Conservation (phyloP, 1,140 invertebrate genomes). For the Drosophila setifemur region DNA sequence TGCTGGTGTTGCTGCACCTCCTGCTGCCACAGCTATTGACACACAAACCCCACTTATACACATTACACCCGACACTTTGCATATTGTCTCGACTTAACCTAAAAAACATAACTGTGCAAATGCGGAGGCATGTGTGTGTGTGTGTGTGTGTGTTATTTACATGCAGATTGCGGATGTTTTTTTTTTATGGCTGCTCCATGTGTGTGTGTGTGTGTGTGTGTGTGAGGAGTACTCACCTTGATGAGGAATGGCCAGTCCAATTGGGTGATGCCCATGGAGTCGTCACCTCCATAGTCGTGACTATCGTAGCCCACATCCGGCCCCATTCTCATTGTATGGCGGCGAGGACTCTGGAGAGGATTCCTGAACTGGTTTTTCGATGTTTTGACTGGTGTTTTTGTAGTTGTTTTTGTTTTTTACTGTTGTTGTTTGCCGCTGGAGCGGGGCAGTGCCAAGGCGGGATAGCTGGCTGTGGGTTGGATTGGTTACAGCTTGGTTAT, state of each 20-base stretch:
- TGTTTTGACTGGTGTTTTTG: background rate
- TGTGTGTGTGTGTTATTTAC: constrained; percentile 1
- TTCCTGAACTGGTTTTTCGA: no score
- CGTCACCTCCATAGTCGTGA: constrained; percentile 58
- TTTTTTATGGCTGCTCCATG: background rate
- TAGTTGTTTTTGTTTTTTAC: no score
- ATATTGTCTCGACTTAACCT: constrained; percentile 55
- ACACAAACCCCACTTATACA: constrained; percentile 52
- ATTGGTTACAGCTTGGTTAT: no score
- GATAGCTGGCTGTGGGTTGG: background rate
- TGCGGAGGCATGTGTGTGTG: constrained; percentile 1
- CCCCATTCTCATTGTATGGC: constrained; percentile 39
- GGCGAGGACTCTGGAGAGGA: background rate
- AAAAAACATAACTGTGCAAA: constrained; percentile 36
- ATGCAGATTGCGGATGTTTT: background rate
- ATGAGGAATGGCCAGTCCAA: constrained; percentile 80
- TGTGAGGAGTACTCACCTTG: constrained; percentile 56
- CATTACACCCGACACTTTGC: constrained; percentile 40
- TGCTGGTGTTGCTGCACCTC: no score
- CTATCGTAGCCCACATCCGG: constrained; percentile 62
- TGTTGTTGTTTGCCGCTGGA: no score
- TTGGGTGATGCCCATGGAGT: constrained; percentile 58
- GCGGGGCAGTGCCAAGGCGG: background rate
- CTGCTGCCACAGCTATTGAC: constrained; percentile 54
- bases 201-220: background rate